Evolutionary conservation across 2,888 invertebrate genomes (phyloP).

Genomic region (Panorpa germanica): DNA sequence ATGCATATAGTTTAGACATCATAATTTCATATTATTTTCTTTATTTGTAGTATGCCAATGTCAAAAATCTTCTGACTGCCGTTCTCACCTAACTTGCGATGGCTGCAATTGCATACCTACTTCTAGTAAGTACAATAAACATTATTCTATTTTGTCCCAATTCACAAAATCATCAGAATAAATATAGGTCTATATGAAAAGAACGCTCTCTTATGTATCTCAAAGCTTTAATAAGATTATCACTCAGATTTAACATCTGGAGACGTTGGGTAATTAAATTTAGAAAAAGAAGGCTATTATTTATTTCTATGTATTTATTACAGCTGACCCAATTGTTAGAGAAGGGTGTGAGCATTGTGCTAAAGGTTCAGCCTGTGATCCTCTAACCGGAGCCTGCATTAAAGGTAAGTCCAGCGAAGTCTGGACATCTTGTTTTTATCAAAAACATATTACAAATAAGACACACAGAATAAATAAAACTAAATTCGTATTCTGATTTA

Average conservation of each 20-base stretch:
- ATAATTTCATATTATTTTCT: conserved; percentile 9
- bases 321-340: conserved; percentile 14
- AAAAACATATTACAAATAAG: background rate
- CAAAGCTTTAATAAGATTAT: too few relatives aligned
- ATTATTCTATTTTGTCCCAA: too few relatives aligned
- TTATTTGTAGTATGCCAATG: conserved; percentile 44
- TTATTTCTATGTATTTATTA: too few relatives aligned
- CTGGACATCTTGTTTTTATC: too few relatives aligned
- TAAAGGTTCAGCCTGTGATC: conserved; percentile 58
- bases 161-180: too few relatives aligned
- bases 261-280: too few relatives aligned
- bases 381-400: conserved; percentile 62
- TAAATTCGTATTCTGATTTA: background rate
- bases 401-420: conserved; percentile 44
- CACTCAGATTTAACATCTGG: too few relatives aligned
- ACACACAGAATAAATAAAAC: conserved; percentile 3
- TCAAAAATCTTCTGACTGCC: conserved; percentile 46
- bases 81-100: conserved; percentile 38
- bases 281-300: too few relatives aligned
- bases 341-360: conserved; percentile 58
- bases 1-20: background rate
- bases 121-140: too few relatives aligned
- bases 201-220: too few relatives aligned
- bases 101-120: conserved; percentile 47
- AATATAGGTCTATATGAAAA: too few relatives aligned